phyloP scores from a whole-genome alignment of 2,113 vertebrate species.

The Hypocryptadius cinnamomeus region DNA sequence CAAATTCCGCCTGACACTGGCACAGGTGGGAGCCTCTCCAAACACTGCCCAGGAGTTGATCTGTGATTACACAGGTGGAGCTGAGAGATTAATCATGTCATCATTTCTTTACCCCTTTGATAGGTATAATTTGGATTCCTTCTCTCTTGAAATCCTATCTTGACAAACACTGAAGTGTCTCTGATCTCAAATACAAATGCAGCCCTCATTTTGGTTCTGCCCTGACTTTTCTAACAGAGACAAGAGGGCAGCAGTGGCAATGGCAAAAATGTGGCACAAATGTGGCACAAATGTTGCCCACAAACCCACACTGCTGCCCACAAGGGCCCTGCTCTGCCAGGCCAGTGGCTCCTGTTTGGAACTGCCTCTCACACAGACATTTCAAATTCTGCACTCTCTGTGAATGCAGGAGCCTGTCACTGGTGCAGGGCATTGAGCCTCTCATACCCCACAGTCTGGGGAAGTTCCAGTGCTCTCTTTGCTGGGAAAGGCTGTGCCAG shows the following conservation, averaged over 20 bases:
- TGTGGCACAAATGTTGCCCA: background rate
- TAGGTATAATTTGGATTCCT: background rate
- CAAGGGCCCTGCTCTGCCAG: background rate
- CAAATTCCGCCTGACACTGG: background rate
- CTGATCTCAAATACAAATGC: accelerated
- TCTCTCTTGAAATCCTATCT: background rate
- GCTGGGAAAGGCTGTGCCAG: background rate
- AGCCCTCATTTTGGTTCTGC: background rate
- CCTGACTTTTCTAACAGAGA: background rate
- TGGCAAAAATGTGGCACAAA: accelerated
- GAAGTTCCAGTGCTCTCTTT: accelerated
- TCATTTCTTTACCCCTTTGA: background rate
- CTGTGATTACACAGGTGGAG: background rate
- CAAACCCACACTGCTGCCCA: background rate
- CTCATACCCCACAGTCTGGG: accelerated
- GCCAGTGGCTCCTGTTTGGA: background rate
- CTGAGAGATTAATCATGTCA: background rate
- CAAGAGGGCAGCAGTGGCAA: background rate
- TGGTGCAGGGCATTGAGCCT: accelerated
- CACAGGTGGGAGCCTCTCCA: background rate
- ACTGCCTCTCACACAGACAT: background rate
- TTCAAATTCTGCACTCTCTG: background rate
- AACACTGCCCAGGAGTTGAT: accelerated
- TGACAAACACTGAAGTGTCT: background rate
- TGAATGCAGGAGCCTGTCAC: background rate